These are phyloP conservation scores for Ormyrus thymus DNA, from an alignment of 2,888 invertebrate genomes.

Conservation along the genomic window DNA sequence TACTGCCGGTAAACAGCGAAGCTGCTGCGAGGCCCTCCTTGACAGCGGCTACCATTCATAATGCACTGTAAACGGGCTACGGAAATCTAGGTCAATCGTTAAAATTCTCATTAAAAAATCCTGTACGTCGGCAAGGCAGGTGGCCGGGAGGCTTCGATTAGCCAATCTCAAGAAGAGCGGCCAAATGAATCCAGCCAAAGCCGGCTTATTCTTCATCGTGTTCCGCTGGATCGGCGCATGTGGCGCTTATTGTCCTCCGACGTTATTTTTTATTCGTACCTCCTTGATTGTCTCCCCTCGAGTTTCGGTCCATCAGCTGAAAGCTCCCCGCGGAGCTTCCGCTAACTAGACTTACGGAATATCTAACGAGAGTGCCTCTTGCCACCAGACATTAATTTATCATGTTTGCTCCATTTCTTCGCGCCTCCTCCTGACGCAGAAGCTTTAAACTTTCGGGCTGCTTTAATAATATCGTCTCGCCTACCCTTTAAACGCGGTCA, in stretches of 20 bases:
- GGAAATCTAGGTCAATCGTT: constrained; percentile 70
- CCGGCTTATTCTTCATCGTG: constrained; percentile 55
- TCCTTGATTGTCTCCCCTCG: constrained; percentile 24
- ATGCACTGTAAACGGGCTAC: constrained; percentile 53
- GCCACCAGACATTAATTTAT: constrained; percentile 55
- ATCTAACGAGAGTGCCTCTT: constrained; percentile 50
- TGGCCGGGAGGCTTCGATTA: not conserved
- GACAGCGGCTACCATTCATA: constrained; percentile 1
- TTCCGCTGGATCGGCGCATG: not conserved
- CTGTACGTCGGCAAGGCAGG: constrained; percentile 34
- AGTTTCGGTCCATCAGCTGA: constrained; percentile 41
- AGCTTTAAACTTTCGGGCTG: constrained; percentile 25
- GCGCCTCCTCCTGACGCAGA: constrained; percentile 13
- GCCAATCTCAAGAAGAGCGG: constrained; percentile 5
- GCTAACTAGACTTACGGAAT: constrained; percentile 58
- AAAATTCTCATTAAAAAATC: constrained; percentile 71
- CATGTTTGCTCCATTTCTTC: constrained; percentile 55
- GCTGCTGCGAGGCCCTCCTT: not conserved
- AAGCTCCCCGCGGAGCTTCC: constrained; percentile 48
- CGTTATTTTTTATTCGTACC: constrained; percentile 37
- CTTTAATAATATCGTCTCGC: constrained; percentile 28
- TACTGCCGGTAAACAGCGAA: constrained; percentile 24
- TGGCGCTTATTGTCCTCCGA: constrained; percentile 37
- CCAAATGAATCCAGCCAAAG: constrained; percentile 54
- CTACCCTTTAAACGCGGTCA: not conserved